These are phyloP conservation scores for Anableps anableps DNA, from an alignment of 2,797 vertebrate genomes.

Conservation along the genomic window DNA sequence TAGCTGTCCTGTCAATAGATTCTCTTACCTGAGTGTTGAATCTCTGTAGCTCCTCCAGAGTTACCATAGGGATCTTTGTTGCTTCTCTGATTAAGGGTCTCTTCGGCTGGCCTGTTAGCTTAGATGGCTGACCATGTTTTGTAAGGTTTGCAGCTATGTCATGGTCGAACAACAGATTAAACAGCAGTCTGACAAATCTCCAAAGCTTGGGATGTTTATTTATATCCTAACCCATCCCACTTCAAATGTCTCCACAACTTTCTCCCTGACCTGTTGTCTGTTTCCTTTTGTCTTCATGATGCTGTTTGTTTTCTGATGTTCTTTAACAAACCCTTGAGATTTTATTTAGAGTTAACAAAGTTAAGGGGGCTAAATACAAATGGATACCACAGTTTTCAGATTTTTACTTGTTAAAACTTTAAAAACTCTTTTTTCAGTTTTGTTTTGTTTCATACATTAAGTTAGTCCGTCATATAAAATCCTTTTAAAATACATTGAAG, in stretches of 20 bases:
- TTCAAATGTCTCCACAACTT: background rate
- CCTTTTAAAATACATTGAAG: no score
- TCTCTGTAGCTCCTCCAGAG: background rate
- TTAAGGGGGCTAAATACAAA: background rate
- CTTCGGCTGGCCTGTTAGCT: background rate
- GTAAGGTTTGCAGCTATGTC: background rate
- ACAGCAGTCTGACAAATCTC: background rate
- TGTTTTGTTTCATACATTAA: background rate
- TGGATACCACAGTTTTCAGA: background rate
- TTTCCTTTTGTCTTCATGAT: background rate
- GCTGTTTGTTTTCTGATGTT: background rate
- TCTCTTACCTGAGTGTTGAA: background rate
- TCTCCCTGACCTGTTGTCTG: background rate
- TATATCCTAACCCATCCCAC: background rate
- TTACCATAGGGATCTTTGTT: background rate
- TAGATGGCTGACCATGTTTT: background rate
- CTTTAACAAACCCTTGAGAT: background rate
- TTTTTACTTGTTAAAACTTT: background rate
- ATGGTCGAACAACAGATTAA: background rate
- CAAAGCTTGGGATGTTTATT: background rate
- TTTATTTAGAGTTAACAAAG: conserved; percentile 1
- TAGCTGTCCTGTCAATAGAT: no score
- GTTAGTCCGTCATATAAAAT: no score
- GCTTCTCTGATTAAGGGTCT: background rate
- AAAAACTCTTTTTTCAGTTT: background rate